Evolutionary conservation across 2,888 invertebrate genomes (phyloP).

Genomic region (Megamerina dolium): DNA sequence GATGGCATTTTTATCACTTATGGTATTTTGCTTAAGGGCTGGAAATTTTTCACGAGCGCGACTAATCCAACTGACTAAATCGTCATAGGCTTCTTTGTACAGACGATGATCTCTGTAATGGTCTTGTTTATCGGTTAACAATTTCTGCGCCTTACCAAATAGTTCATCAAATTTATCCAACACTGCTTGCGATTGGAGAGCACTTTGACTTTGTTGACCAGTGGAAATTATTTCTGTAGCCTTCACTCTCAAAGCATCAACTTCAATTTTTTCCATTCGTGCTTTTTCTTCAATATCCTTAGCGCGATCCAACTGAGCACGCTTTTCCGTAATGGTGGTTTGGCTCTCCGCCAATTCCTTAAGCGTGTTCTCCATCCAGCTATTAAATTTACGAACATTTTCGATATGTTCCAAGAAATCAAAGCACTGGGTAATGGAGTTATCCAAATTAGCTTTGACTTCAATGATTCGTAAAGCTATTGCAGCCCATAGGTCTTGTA

Average conservation of each 20-base stretch:
- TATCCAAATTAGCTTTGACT: conserved; percentile 80
- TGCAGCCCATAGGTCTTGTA: conserved; percentile 88
- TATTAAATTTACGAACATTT: conserved; percentile 73
- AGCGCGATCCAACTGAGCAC: conserved; percentile 76
- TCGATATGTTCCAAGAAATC: conserved; percentile 85
- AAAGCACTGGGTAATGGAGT: conserved; percentile 86
- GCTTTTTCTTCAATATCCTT: conserved; percentile 83
- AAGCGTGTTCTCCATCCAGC: conserved; percentile 68
- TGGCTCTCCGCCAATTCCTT: conserved; percentile 70
- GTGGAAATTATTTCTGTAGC: conserved; percentile 79
- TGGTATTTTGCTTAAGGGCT: conserved; percentile 73
- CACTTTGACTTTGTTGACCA: conserved; percentile 77
- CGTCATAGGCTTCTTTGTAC: conserved; percentile 89
- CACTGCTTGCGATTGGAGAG: conserved; percentile 78
- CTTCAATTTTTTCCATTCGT: conserved; percentile 82
- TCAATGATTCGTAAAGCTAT: conserved; percentile 84
- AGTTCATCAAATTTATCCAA: conserved; percentile 76
- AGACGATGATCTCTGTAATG: conserved; percentile 82
- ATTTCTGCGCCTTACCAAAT: conserved; percentile 68
- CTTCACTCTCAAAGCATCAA: conserved; percentile 77
- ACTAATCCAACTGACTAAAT: conserved; percentile 80
- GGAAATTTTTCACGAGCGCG: conserved; percentile 86
- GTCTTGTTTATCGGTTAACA: conserved; percentile 72
- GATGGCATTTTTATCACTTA: conserved; percentile 81
- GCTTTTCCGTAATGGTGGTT: conserved; percentile 78